Evolutionary conservation across 2,797 vertebrate genomes (phyloP), one percentile per base, ranked within the genome.

Genomic region (Eleutherodactylus coqui): DNA sequence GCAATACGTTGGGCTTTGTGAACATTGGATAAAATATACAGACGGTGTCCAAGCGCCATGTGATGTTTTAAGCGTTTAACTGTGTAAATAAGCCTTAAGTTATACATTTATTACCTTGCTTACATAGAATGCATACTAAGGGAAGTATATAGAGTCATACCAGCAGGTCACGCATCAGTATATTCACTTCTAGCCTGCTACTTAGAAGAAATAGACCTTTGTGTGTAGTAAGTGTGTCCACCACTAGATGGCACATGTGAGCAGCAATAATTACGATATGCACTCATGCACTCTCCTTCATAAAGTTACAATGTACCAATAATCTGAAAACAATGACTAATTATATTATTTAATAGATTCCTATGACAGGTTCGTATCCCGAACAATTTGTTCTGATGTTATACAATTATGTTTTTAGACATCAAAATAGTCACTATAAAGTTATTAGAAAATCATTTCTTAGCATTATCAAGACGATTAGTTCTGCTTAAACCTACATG

Each of bases 241-340:
- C 47, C 86, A 84, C 86, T 84, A 84, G 86, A 87, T 87, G 86
- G 82, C 75, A 47, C 82, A 38, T 41, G n/a, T 62, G 73, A 84
- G 82, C 49, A 58, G 7, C 49, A 38, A 36, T 21, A 38, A 36
- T 53, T 34, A 76, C 36, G 3, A 19, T 32, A 19, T 21, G 3
- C 14, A 77, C 19, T 36, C 32, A 11, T 6, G 41, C 72, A 38
- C 8, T 24, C 21, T 70, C 17, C 64, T 53, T 9, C 53, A 6
- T 38, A 14, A 53, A 38, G 11, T 77, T 36, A 36, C 47, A 53
- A 53, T 24, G n/a, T n/a, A 55, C 32, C 21, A 77, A n/a, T 77
- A 38, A 53, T 34, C 2, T 34, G 32, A 77, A 55, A 53, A 53
- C 75, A 55, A 77, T 77, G 32, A 75, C 16, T 75, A 14, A 16